phyloP scores from a whole-genome alignment of 2,113 vertebrate genomes.

The Cinclus mexicanus region DNA sequence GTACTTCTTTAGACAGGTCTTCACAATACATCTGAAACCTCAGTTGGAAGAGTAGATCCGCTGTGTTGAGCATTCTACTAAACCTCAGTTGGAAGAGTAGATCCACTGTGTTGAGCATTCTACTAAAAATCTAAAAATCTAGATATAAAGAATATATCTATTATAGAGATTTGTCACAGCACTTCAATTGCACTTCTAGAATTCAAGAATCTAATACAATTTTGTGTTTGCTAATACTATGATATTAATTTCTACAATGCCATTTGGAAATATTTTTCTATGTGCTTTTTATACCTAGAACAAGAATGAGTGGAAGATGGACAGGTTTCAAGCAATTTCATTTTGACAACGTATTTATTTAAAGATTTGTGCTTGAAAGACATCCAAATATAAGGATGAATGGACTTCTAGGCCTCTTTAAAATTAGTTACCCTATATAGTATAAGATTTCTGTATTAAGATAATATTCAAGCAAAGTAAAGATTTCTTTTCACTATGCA shows the following conservation, averaged over 20 bases:
- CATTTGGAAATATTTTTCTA: neutral
- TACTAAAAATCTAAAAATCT: neutral
- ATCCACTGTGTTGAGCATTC: neutral
- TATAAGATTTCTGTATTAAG: neutral
- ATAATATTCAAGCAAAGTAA: neutral
- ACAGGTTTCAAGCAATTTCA: neutral
- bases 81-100: neutral
- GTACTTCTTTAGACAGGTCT: neutral
- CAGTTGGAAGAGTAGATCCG: neutral
- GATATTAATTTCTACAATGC: neutral
- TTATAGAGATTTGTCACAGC: neutral
- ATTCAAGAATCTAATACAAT: neutral
- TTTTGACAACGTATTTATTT: neutral
- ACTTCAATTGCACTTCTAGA: neutral
- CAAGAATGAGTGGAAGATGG: neutral
- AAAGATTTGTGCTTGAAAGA: neutral
- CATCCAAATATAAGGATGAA: neutral
- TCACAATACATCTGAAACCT: neutral
- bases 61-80: neutral
- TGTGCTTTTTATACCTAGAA: neutral
- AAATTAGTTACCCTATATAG: neutral
- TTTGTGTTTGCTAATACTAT: neutral
- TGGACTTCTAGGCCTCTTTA: neutral
- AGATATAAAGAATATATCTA: neutral
- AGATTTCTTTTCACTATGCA: neutral